Percentiles rank a stretch among this genome's conserved stretches.
These are phyloP conservation scores for Anisognathus igniventris DNA, from an alignment of 2,797 vertebrate species.

Conservation along the genomic window DNA sequence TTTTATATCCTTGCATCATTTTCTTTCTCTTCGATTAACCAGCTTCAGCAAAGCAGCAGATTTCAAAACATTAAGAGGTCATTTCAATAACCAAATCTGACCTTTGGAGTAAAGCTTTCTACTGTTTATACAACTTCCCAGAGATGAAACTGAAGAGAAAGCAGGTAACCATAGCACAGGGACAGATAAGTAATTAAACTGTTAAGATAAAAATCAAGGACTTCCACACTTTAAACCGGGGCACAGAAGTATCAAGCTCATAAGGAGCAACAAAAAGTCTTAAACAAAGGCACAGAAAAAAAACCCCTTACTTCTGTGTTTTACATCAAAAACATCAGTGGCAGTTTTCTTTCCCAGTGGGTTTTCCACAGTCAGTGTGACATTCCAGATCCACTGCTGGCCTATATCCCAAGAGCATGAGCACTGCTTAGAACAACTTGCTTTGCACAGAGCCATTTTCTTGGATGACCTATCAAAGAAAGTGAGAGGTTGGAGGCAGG, in stretches of 20 bases:
- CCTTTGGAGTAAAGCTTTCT: not conserved
- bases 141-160: not conserved
- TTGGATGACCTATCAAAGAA: constrained; percentile 56
- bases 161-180: not conserved
- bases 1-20: not conserved
- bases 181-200: not conserved
- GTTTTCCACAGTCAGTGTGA: constrained; percentile 69
- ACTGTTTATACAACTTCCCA: not conserved
- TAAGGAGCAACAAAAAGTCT: not conserved
- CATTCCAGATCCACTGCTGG: constrained; percentile 51
- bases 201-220: not conserved
- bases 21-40: not conserved
- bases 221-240: not conserved
- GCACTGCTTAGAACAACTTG: not conserved
- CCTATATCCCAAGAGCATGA: constrained; percentile 55
- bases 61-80: not conserved
- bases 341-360: constrained; percentile 53
- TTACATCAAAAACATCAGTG: constrained; percentile 42
- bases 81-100: not conserved
- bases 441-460: not conserved
- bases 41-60: not conserved
- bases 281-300: not conserved
- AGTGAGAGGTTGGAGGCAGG: accelerated
- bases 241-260: not conserved
- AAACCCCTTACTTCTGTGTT: constrained; percentile 66